Conservation (phyloP, 1,140 invertebrate species). For the Amphibalanus amphitrite region DNA sequence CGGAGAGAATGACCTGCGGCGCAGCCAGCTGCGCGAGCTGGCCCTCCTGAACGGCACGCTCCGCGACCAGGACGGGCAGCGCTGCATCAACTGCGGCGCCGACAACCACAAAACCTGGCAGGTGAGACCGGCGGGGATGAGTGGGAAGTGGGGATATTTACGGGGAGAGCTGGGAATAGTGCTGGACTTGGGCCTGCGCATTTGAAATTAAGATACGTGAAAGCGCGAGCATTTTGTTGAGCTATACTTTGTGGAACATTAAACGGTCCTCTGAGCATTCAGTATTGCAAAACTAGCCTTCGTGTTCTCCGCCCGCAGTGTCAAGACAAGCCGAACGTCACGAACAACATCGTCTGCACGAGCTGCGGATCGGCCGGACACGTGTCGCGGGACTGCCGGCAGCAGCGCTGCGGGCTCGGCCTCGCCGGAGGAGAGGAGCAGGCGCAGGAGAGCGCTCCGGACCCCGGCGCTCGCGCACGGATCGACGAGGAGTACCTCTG, state of each 20-base stretch:
- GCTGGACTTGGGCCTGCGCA: too few species aligned
- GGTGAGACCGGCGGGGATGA: neutral
- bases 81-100: slow-evolving; percentile 85
- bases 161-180: too few species aligned
- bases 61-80: slow-evolving; percentile 82
- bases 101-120: slow-evolving; percentile 83
- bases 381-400: slow-evolving; percentile 82
- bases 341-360: slow-evolving; percentile 92
- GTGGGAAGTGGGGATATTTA: too few species aligned
- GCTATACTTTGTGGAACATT: too few species aligned
- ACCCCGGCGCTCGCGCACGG: slow-evolving; percentile 11
- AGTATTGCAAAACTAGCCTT: too few species aligned
- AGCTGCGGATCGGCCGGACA: slow-evolving; percentile 95
- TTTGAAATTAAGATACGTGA: too few species aligned
- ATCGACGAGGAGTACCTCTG: slow-evolving; percentile 61
- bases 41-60: slow-evolving; percentile 95
- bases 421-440: slow-evolving; percentile 4
- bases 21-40: slow-evolving; percentile 90
- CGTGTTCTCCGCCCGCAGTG: slow-evolving; percentile 47
- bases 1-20: slow-evolving; percentile 90
- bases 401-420: slow-evolving; percentile 23
- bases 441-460: slow-evolving; percentile 9
- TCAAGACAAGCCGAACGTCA: slow-evolving; percentile 92
- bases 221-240: too few species aligned
- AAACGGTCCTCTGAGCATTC: too few species aligned